Conservation (phyloP, 2,888 invertebrate genomes). For the Mythimna albipuncta region DNA sequence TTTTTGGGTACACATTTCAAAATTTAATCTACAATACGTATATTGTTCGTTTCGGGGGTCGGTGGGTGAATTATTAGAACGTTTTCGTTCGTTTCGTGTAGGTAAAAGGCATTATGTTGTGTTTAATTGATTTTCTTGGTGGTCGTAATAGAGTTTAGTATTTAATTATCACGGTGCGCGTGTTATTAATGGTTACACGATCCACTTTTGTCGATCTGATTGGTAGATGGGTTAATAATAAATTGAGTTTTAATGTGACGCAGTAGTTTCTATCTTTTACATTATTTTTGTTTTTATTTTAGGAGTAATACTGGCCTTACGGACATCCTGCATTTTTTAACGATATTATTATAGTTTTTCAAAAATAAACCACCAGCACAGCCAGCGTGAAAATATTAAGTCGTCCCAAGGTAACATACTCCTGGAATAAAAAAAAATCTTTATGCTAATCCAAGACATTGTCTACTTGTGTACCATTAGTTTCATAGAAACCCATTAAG, state of each 20-base stretch:
- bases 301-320: too few species aligned
- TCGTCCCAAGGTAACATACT: too few species aligned
- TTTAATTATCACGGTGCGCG: constrained; percentile 34
- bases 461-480: too few species aligned
- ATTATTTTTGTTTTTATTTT: not conserved
- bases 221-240: constrained; percentile 30
- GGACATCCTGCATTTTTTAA: not conserved
- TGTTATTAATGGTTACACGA: constrained; percentile 33
- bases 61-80: constrained; percentile 39
- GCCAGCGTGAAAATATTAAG: too few species aligned
- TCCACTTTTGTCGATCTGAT: constrained; percentile 31
- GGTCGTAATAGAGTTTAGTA: constrained; percentile 33
- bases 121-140: constrained; percentile 57
- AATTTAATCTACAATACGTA: constrained; percentile 68
- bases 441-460: too few species aligned
- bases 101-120: constrained; percentile 15
- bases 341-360: too few species aligned
- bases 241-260: constrained; percentile 5
- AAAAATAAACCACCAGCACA: too few species aligned
- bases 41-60: constrained; percentile 63
- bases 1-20: constrained; percentile 73
- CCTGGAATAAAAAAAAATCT: too few species aligned
- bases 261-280: not conserved
- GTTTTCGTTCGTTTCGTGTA: constrained; percentile 25
- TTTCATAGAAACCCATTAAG: too few species aligned